phyloP scores from a whole-genome alignment of 2,888 invertebrate species.

The Neoascia interrupta region DNA sequence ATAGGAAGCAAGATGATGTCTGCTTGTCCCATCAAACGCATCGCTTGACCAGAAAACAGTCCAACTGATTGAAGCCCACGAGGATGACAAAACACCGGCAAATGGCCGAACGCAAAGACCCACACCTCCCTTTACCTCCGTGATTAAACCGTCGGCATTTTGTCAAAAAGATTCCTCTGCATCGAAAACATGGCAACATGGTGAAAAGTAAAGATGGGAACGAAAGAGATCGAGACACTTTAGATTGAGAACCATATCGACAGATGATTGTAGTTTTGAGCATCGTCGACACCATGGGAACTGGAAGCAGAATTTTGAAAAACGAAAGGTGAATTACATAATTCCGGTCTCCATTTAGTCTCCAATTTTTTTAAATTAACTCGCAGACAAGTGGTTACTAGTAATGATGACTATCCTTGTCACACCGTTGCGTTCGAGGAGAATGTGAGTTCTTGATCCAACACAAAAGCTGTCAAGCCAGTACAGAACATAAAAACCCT shows the following conservation, averaged over 20 bases:
- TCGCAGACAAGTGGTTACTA: no score
- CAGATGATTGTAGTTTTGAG: conserved; percentile 29
- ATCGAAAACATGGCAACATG: conserved; percentile 23
- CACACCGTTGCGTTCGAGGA: no score
- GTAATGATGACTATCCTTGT: no score
- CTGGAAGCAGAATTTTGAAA: no score
- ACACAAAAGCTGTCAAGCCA: no score
- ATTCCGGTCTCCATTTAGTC: no score
- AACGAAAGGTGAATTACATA: no score
- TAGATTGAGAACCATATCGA: conserved; percentile 39
- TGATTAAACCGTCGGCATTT: conserved; percentile 60
- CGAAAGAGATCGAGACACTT: conserved; percentile 5
- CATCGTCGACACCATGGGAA: conserved; percentile 2
- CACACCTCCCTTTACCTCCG: not conserved
- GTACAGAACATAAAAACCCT: no score
- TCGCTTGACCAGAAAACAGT: conserved; percentile 36
- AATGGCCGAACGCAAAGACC: conserved; percentile 15
- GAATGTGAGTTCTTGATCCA: no score
- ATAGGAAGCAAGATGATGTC: conserved; percentile 28
- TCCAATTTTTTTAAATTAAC: no score
- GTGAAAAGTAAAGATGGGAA: conserved; percentile 38
- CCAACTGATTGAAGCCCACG: not conserved
- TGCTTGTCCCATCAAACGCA: conserved; percentile 51
- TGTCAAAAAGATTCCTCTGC: conserved; percentile 60
- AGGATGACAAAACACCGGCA: conserved; percentile 45